Evolutionary conservation across 2,113 vertebrate genomes (phyloP).

Genomic region (Nicator chloris): DNA sequence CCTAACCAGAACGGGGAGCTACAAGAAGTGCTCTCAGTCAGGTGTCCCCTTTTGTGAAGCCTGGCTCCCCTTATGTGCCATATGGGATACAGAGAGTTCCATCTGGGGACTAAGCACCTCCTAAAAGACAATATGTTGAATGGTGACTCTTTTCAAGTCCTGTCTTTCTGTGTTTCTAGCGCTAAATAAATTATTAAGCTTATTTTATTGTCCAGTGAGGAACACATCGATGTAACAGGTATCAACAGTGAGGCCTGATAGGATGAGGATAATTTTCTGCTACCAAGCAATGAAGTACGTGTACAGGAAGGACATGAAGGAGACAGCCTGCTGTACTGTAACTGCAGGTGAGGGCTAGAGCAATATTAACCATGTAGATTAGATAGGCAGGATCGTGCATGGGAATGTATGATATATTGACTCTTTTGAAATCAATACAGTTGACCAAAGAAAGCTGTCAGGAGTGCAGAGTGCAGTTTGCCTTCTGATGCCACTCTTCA

Average conservation of each 20-base stretch:
- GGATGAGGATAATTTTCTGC: slow-evolving; percentile 69
- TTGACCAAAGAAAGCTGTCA: too few species aligned
- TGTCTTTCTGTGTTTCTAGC: not conserved
- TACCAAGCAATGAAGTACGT: slow-evolving; percentile 75
- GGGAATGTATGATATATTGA: too few species aligned
- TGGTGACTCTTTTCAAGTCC: not conserved
- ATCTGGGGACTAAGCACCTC: not conserved
- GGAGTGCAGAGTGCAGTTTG: too few species aligned
- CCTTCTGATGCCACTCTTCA: too few species aligned
- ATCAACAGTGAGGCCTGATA: slow-evolving; percentile 68
- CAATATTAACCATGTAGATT: not conserved
- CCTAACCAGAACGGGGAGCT: rapidly evolving
- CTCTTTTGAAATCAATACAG: too few species aligned
- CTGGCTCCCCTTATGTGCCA: rapidly evolving
- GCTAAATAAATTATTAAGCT: not conserved
- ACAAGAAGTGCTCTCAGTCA: not conserved
- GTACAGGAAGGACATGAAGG: slow-evolving; percentile 72
- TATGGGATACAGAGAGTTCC: not conserved
- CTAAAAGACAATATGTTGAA: not conserved
- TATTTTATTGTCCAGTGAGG: not conserved
- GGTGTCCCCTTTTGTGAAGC: not conserved
- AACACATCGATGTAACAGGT: slow-evolving; percentile 71
- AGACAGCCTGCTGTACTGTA: slow-evolving; percentile 60
- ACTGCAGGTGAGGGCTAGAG: not conserved
- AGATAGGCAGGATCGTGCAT: too few species aligned